Evolutionary conservation across 2,113 vertebrate genomes (phyloP).

Genomic region (Pelusios castaneus): DNA sequence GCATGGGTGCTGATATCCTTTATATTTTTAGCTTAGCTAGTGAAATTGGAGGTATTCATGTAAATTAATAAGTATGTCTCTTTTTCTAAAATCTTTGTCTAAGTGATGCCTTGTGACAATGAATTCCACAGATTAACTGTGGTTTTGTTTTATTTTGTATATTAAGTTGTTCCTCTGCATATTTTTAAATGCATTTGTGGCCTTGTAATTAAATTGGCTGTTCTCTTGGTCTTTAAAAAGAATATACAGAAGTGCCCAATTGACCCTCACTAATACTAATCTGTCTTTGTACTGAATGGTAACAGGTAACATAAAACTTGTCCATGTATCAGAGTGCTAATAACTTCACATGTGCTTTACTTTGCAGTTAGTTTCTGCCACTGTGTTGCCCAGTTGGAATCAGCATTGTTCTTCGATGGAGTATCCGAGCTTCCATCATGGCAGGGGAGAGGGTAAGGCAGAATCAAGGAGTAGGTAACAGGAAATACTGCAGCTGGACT

Average conservation of each 20-base stretch:
- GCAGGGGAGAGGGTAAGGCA: background rate
- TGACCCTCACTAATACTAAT: constrained; percentile 46
- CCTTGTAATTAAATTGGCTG: constrained; percentile 36
- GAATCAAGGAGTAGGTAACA: background rate
- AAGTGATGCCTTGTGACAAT: background rate
- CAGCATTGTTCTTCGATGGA: background rate
- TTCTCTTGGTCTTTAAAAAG: constrained; percentile 8
- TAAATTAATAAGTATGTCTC: background rate
- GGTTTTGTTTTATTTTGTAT: background rate
- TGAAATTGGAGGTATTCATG: background rate
- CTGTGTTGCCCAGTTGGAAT: background rate
- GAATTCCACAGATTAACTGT: background rate
- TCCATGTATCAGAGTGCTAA: constrained; percentile 51
- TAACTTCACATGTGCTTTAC: constrained; percentile 40
- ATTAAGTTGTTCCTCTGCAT: background rate
- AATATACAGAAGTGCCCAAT: background rate
- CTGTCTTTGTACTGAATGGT: constrained; percentile 44
- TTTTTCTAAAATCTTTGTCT: background rate
- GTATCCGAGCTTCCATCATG: background rate
- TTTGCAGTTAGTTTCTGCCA: constrained; percentile 24
- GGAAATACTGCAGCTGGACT: background rate
- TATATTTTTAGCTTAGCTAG: background rate
- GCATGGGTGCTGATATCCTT: background rate
- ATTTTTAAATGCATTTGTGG: background rate
- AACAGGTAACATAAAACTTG: constrained; percentile 64